Evolutionary conservation across 1,140 invertebrate species (phyloP).

Genomic region (Drosophila albomicans): DNA sequence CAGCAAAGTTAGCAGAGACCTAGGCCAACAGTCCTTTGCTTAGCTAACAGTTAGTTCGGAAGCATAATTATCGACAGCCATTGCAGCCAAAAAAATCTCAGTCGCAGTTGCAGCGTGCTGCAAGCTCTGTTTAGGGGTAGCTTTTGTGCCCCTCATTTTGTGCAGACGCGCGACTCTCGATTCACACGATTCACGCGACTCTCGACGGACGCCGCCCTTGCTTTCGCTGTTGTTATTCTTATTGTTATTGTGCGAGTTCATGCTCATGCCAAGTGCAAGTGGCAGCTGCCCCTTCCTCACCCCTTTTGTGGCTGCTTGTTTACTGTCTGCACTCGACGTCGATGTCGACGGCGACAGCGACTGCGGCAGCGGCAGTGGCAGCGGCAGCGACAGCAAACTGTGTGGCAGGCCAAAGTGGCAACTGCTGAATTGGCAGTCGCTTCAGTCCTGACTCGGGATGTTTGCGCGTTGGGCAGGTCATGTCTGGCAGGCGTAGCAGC

Average conservation of each 20-base stretch:
- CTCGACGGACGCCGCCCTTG: slow-evolving; percentile 67
- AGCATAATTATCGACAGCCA: background rate
- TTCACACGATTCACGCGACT: slow-evolving; percentile 1
- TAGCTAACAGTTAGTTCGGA: background rate
- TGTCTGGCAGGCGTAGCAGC: slow-evolving; percentile 76
- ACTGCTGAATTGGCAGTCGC: slow-evolving; percentile 58
- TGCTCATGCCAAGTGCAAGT: slow-evolving; percentile 77
- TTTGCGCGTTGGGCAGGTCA: slow-evolving; percentile 85
- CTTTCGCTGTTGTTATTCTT: slow-evolving; percentile 38
- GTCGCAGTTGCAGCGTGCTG: slow-evolving; percentile 7
- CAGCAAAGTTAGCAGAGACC: too few species aligned
- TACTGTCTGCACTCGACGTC: slow-evolving; percentile 66
- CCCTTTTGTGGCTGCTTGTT: slow-evolving; percentile 46
- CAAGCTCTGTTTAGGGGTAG: background rate
- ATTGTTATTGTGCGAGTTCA: slow-evolving; percentile 71
- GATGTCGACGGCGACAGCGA: slow-evolving; percentile 15
- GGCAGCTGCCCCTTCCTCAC: slow-evolving; percentile 39
- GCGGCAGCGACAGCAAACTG: slow-evolving; percentile 27
- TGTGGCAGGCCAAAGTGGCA: slow-evolving; percentile 41
- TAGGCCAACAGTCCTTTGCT: background rate
- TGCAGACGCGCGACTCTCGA: background rate
- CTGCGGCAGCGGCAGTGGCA: slow-evolving; percentile 7
- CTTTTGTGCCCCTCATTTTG: background rate
- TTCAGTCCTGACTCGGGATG: slow-evolving; percentile 85
- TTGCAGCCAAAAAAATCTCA: slow-evolving; percentile 10